These are phyloP conservation scores for Drosophila borborema DNA, from an alignment of 2,888 invertebrate genomes.

Conservation along the genomic window DNA sequence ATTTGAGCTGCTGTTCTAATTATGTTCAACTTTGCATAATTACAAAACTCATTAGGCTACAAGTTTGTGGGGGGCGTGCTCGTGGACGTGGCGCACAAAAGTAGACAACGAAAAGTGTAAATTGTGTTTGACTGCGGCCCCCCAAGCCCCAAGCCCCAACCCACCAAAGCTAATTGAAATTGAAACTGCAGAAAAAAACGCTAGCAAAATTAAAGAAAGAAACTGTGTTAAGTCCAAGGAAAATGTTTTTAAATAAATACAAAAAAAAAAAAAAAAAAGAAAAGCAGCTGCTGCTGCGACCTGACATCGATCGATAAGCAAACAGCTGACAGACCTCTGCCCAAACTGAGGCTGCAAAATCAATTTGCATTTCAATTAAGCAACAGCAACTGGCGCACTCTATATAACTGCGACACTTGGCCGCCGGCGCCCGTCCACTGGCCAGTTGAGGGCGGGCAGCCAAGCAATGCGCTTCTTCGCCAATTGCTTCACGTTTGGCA, in stretches of 20 bases:
- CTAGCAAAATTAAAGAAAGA: background rate
- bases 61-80: slow-evolving; percentile 27
- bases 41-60: slow-evolving; percentile 69
- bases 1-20: slow-evolving; percentile 42
- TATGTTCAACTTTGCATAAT: slow-evolving; percentile 69
- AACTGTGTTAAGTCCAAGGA: slow-evolving; percentile 2
- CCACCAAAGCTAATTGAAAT: slow-evolving; percentile 48
- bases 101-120: slow-evolving; percentile 49
- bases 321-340: slow-evolving; percentile 46
- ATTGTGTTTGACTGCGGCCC: slow-evolving; percentile 29
- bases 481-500: slow-evolving; percentile 42
- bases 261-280: background rate
- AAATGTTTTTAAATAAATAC: slow-evolving; percentile 1
- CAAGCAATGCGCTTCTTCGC: slow-evolving; percentile 49
- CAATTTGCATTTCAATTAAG: slow-evolving; percentile 43
- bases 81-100: slow-evolving; percentile 28
- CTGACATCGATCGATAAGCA: slow-evolving; percentile 34
- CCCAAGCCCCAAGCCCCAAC: background rate
- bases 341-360: slow-evolving; percentile 9
- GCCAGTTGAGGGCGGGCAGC: slow-evolving; percentile 27
- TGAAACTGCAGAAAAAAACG: slow-evolving; percentile 26
- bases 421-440: background rate
- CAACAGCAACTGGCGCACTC: slow-evolving; percentile 12
- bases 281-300: slow-evolving; percentile 30
- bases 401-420: slow-evolving; percentile 27